A percentile compares a stretch with the other conserved stretches of the same genome.
These are phyloP conservation scores for Drymodes brunneopygia DNA, from an alignment of 2,113 vertebrate genomes.

Conservation along the genomic window DNA sequence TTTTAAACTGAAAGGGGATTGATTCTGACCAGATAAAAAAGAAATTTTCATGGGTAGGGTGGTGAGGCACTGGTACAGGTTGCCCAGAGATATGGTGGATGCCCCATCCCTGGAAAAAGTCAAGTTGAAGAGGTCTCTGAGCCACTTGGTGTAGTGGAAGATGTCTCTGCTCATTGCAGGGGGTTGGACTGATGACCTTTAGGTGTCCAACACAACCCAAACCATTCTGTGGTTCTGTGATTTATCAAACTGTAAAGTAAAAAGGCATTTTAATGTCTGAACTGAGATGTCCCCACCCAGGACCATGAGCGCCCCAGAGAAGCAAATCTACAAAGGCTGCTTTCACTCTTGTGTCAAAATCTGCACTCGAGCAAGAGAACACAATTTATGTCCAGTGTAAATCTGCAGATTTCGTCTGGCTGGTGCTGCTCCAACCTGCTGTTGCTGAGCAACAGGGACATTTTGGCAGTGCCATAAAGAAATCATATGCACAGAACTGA, in stretches of 20 bases:
- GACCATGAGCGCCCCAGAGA: not conserved
- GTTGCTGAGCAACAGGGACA: conserved; percentile 44
- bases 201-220: not conserved
- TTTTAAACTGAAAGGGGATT: not conserved
- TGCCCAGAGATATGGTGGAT: not conserved
- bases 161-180: not conserved
- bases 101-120: not conserved
- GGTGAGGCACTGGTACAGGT: not conserved
- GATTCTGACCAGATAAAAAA: not conserved
- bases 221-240: not conserved
- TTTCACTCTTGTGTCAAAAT: not conserved
- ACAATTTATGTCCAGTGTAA: not conserved
- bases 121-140: not conserved
- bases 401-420: not conserved
- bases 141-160: not conserved
- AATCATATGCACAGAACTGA: not conserved
- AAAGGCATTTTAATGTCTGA: not conserved
- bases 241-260: not conserved
- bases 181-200: not conserved
- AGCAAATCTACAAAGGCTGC: not conserved
- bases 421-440: not conserved
- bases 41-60: too few relatives aligned
- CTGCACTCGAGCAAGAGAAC: fast-evolving
- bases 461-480: not conserved
- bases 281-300: not conserved